phyloP scores from a whole-genome alignment of 2,113 vertebrate species.

The Pachycephala philippinensis region DNA sequence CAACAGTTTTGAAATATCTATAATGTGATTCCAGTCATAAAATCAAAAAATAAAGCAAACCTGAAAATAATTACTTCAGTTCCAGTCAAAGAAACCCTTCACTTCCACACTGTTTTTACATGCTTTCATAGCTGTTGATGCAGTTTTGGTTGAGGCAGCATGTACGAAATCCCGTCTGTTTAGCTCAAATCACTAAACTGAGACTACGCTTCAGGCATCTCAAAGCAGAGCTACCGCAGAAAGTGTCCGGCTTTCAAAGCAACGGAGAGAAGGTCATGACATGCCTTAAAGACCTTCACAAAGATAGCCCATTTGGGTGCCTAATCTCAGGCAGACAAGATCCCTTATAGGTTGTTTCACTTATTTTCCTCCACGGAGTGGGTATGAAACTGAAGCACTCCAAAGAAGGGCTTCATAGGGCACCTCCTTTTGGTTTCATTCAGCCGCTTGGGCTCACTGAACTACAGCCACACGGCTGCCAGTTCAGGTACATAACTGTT shows the following conservation, averaged over 20 bases:
- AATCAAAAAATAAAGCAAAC: neutral
- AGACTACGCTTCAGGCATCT: neutral
- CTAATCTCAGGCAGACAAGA: neutral
- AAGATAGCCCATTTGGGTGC: neutral
- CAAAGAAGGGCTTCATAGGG: neutral
- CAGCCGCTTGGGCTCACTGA: neutral
- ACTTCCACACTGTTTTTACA: neutral
- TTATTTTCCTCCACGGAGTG: neutral
- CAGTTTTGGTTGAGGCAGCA: neutral
- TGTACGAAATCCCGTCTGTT: neutral
- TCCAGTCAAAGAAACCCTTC: neutral
- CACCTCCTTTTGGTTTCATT: neutral
- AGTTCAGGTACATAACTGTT: neutral
- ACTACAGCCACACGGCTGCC: neutral
- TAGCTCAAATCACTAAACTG: neutral
- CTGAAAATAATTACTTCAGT: neutral
- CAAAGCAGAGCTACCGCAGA: neutral
- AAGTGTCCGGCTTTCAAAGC: neutral
- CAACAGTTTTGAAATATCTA: neutral
- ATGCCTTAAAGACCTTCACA: neutral
- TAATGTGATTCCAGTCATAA: neutral
- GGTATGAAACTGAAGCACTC: neutral
- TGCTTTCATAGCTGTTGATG: neutral
- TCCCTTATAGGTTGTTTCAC: neutral
- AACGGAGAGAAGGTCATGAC: neutral